A percentile compares a stretch with the other conserved stretches of the same genome.
phyloP scores from a whole-genome alignment of 1,140 invertebrate species.

The Cyrtorhinus lividipennis region DNA sequence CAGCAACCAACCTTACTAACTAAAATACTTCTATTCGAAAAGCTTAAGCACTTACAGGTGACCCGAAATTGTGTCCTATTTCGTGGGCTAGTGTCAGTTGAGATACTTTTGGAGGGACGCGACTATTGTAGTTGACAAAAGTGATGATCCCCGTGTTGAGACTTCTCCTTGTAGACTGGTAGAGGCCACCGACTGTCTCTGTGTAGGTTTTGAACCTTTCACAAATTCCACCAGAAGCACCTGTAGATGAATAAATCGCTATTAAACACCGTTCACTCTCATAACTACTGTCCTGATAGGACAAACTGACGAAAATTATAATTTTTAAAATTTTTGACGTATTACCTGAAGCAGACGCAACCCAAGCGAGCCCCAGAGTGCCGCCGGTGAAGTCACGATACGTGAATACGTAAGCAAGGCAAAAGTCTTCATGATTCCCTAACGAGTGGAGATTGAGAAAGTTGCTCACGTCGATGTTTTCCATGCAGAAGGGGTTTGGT shows the following conservation, averaged over 20 bases:
- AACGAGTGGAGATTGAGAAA: slow-evolving; percentile 96
- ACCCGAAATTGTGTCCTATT: slow-evolving; percentile 98
- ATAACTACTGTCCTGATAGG: too few relatives aligned
- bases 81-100: slow-evolving; percentile 97
- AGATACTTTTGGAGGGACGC: slow-evolving; percentile 91
- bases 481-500: slow-evolving; percentile 85
- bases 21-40: too few relatives aligned
- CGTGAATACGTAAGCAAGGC: slow-evolving; percentile 96
- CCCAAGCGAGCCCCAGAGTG: slow-evolving; percentile 95
- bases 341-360: slow-evolving; percentile 72
- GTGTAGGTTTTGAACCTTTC: slow-evolving; percentile 96
- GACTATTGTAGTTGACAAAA: slow-evolving; percentile 95
- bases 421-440: slow-evolving; percentile 94
- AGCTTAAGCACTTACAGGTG: slow-evolving; percentile 78
- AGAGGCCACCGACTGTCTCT: slow-evolving; percentile 82
- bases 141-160: slow-evolving; percentile 99
- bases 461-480: slow-evolving; percentile 98
- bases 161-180: slow-evolving; percentile 83
- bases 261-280: too few relatives aligned
- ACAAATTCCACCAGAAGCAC: slow-evolving; percentile 95
- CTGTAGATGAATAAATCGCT: slow-evolving; percentile 34
- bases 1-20: too few relatives aligned
- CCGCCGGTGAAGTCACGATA: slow-evolving; percentile 94
- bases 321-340: too few relatives aligned
- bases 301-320: too few relatives aligned